Percentiles rank a stretch among this genome's conserved stretches.
Evolutionary conservation across 2,113 vertebrate genomes (phyloP).

Genomic region (Chaetodon auriga): DNA sequence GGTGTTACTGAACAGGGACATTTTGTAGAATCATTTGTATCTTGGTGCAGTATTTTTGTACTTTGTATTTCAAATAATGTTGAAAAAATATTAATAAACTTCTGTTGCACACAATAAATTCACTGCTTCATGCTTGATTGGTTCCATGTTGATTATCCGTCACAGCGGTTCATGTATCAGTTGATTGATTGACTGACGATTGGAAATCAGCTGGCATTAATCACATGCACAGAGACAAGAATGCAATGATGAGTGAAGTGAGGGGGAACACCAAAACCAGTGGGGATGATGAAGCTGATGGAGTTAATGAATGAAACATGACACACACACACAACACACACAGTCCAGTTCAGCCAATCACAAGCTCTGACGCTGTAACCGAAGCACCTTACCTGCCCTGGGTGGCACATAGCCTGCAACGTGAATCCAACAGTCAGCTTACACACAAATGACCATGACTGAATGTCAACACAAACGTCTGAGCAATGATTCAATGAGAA

Average conservation of each 20-base stretch:
- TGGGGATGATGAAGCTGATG: slow-evolving; percentile 32
- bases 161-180: slow-evolving; percentile 7
- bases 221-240: slow-evolving; percentile 63
- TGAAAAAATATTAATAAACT: not conserved
- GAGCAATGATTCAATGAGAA: slow-evolving; percentile 14
- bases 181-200: slow-evolving; percentile 16
- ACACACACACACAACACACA: slow-evolving; percentile 32
- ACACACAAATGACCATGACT: slow-evolving; percentile 31
- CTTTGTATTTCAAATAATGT: not conserved
- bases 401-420: slow-evolving; percentile 79
- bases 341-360: slow-evolving; percentile 45
- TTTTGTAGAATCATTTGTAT: not conserved
- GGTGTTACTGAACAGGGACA: not conserved
- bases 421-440: slow-evolving; percentile 76
- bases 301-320: slow-evolving; percentile 37
- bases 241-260: slow-evolving; percentile 39
- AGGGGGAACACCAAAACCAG: slow-evolving; percentile 22
- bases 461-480: slow-evolving; percentile 31
- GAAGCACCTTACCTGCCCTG: slow-evolving; percentile 72
- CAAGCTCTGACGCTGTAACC: slow-evolving; percentile 46
- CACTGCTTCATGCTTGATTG: slow-evolving; percentile 40
- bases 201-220: slow-evolving; percentile 23
- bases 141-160: not conserved
- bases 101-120: not conserved
- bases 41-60: not conserved